Evolutionary conservation across 1,140 invertebrate species (phyloP).

Genomic region (Ooceraea biroi): DNA sequence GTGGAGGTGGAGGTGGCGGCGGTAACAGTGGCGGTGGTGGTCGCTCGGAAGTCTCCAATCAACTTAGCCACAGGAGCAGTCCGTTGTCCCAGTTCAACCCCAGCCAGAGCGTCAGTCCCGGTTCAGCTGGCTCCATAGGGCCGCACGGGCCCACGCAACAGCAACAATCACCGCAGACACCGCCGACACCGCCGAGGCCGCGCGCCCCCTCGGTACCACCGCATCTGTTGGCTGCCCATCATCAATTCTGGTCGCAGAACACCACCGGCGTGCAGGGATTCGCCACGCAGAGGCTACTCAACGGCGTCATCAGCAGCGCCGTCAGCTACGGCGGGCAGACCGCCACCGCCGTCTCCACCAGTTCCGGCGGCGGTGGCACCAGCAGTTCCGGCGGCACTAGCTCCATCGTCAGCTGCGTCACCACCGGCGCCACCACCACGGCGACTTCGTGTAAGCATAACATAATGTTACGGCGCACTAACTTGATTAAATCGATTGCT

Average conservation of each 20-base stretch:
- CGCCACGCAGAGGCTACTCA: slow-evolving; percentile 85
- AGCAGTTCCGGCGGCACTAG: slow-evolving; percentile 74
- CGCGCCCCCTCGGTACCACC: slow-evolving; percentile 85
- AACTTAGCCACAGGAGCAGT: slow-evolving; percentile 82
- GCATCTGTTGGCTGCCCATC: slow-evolving; percentile 85
- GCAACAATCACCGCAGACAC: slow-evolving; percentile 81
- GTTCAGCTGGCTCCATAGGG: slow-evolving; percentile 75
- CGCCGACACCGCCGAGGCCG: slow-evolving; percentile 83
- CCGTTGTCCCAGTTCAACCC: slow-evolving; percentile 83
- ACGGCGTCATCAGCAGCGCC: slow-evolving; percentile 84
- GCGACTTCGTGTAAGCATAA: slow-evolving; percentile 75
- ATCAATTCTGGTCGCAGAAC: slow-evolving; percentile 84
- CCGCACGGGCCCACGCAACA: slow-evolving; percentile 75
- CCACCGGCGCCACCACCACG: slow-evolving; percentile 59
- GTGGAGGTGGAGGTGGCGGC: slow-evolving; percentile 76
- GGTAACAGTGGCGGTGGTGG: slow-evolving; percentile 77
- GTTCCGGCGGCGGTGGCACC: slow-evolving; percentile 63
- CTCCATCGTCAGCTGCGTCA: slow-evolving; percentile 60
- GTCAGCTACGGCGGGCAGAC: slow-evolving; percentile 84
- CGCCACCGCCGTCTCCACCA: slow-evolving; percentile 70
- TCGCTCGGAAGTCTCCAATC: slow-evolving; percentile 75
- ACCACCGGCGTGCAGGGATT: slow-evolving; percentile 86
- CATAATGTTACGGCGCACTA: not conserved
- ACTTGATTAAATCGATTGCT: not conserved
- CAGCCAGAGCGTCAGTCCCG: slow-evolving; percentile 80